Evolutionary conservation across 2,113 vertebrate genomes (phyloP).

Genomic region (Asarcornis scutulata): DNA sequence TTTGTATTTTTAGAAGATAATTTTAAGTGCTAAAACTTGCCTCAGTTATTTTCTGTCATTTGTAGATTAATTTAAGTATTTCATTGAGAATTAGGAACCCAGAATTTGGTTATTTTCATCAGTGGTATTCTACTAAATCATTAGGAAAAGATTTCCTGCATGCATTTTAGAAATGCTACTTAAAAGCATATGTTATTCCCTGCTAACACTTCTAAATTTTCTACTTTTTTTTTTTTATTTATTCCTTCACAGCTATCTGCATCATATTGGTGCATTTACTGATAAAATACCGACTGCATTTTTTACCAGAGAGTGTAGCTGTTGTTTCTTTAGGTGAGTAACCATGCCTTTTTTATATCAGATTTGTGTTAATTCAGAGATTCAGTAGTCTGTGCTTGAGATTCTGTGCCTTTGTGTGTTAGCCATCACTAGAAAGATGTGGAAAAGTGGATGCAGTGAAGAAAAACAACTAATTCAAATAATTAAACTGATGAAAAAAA

Average conservation of each 20-base stretch:
- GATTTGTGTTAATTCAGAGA: not conserved
- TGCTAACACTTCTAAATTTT: not conserved
- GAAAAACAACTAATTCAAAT: not conserved
- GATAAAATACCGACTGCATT: constrained; percentile 95
- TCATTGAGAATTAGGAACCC: not conserved
- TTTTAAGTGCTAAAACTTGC: not conserved
- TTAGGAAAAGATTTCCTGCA: not conserved
- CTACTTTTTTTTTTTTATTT: not conserved
- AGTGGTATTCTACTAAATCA: not conserved
- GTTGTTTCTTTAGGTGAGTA: constrained; percentile 97
- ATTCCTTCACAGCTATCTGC: constrained; percentile 86
- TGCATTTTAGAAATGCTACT: not conserved
- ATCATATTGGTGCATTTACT: constrained; percentile 99
- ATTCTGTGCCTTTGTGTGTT: not conserved
- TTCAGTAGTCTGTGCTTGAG: not conserved
- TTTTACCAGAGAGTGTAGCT: constrained; percentile 97
- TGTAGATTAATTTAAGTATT: not conserved
- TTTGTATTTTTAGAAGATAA: not conserved
- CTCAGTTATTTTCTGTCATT: not conserved
- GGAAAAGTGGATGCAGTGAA: not conserved
- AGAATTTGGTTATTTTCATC: not conserved
- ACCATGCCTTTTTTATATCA: not conserved
- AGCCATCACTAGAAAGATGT: not conserved
- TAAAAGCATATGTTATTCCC: not conserved
- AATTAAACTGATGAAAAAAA: not conserved